A percentile compares a stretch with the other conserved stretches of the same genome.
These are phyloP conservation scores for Anniella stebbinsi DNA, from an alignment of 2,797 vertebrate genomes.

Conservation along the genomic window DNA sequence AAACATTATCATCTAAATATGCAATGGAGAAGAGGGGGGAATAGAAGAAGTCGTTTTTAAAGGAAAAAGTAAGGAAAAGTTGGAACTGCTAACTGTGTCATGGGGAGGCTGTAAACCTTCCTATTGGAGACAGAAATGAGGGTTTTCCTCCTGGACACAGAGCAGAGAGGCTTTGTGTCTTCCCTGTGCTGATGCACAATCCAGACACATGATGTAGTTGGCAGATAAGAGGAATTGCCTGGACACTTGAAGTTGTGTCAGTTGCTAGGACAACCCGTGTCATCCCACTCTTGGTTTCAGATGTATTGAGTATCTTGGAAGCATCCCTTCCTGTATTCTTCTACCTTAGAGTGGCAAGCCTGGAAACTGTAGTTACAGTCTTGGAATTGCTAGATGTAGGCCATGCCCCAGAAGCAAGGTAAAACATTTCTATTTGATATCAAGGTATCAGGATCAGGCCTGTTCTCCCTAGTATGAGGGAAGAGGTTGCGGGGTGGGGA, in stretches of 20 bases:
- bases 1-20: not conserved
- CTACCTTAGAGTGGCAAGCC: not conserved
- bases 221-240: not conserved
- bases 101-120: not conserved
- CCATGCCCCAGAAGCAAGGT: not conserved
- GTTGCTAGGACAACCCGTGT: not conserved
- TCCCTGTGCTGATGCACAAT: not conserved
- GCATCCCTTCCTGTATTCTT: not conserved
- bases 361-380: not conserved
- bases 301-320: not conserved
- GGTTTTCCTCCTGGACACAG: not conserved
- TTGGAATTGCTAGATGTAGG: not conserved
- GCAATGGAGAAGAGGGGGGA: not conserved
- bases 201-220: not conserved
- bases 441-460: too few relatives aligned
- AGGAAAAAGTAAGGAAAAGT: not conserved
- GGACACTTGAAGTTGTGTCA: not conserved
- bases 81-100: not conserved
- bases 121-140: not conserved
- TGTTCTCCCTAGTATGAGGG: too few relatives aligned
- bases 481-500: too few relatives aligned
- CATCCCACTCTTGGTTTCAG: not conserved
- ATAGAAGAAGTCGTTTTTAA: not conserved
- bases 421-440: not conserved
- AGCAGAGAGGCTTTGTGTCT: not conserved